Conservation (phyloP, 1,140 invertebrate species). For the Leptopilina clavipes region DNA sequence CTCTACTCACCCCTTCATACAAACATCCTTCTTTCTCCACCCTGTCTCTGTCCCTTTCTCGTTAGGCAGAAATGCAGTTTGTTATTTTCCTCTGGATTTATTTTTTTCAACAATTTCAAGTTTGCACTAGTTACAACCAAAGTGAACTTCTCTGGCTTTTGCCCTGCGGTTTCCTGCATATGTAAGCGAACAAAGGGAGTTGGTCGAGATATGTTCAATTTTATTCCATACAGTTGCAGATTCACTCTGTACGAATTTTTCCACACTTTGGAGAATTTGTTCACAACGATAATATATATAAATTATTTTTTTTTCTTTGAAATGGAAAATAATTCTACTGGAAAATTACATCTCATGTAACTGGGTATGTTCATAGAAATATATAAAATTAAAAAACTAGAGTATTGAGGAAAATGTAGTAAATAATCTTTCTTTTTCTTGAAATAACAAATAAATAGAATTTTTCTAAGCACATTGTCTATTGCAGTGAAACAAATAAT, state of each 20-base stretch:
- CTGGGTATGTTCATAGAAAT: too few relatives aligned
- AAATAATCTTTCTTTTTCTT: too few relatives aligned
- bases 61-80: slow-evolving; percentile 44
- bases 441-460: too few relatives aligned
- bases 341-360: too few relatives aligned
- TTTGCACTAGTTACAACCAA: slow-evolving; percentile 24
- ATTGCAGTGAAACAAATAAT: too few relatives aligned
- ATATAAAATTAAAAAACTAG: too few relatives aligned
- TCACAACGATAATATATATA: slow-evolving; percentile 43
- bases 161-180: slow-evolving; percentile 34
- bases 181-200: slow-evolving; percentile 33
- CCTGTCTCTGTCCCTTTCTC: slow-evolving; percentile 48
- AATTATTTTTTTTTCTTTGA: not conserved
- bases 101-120: slow-evolving; percentile 42
- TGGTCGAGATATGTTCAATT: not conserved
- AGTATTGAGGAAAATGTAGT: too few relatives aligned
- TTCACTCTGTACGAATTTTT: not conserved
- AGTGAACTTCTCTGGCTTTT: slow-evolving; percentile 38
- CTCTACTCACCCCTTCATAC: slow-evolving; percentile 50
- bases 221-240: not conserved
- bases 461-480: too few relatives aligned
- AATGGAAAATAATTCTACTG: not conserved
- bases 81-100: slow-evolving; percentile 40
- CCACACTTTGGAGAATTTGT: not conserved
- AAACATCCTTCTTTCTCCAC: slow-evolving; percentile 38